Conservation (phyloP, 2,888 invertebrate genomes). For the Kuschelorhynchus macadamiae region DNA sequence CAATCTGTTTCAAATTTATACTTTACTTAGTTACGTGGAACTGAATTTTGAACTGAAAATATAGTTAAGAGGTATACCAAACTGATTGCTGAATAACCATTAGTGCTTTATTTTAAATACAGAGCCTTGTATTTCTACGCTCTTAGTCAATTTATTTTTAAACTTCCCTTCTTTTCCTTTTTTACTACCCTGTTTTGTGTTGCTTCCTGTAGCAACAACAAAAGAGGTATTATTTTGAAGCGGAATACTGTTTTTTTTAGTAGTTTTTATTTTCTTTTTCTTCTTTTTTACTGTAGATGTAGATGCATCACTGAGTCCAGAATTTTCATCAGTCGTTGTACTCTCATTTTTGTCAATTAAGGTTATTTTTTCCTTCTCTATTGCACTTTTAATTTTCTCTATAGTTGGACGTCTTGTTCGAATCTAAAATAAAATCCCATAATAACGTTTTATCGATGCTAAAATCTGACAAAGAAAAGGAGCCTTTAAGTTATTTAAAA, state of each 20-base stretch:
- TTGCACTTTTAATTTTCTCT: constrained; percentile 41
- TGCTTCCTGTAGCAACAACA: not conserved
- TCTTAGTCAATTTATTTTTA: constrained; percentile 13
- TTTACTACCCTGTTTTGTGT: not conserved
- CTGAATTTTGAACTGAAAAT: too few relatives aligned
- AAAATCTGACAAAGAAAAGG: not conserved
- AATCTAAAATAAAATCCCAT: constrained; percentile 15
- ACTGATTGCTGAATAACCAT: too few relatives aligned
- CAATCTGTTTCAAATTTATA: too few relatives aligned
- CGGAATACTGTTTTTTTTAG: not conserved
- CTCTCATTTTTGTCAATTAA: constrained; percentile 12
- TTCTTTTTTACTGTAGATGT: constrained; percentile 29
- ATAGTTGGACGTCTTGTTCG: constrained; percentile 33
- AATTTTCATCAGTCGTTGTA: not conserved
- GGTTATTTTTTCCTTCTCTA: constrained; percentile 23
- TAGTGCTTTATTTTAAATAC: constrained; percentile 4
- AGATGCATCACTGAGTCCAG: constrained; percentile 22
- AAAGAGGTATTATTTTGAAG: not conserved
- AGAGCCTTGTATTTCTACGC: constrained; percentile 30
- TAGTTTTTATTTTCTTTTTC: constrained; percentile 9
- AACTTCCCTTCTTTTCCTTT: constrained; percentile 1
- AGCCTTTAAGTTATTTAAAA: too few relatives aligned
- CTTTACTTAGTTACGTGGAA: too few relatives aligned
- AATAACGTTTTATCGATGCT: not conserved
- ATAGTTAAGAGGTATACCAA: too few relatives aligned